A percentile compares a stretch with the other conserved stretches of the same genome.
Conservation (phyloP, 2,797 vertebrate species). For the Sphenodon punctatus region DNA sequence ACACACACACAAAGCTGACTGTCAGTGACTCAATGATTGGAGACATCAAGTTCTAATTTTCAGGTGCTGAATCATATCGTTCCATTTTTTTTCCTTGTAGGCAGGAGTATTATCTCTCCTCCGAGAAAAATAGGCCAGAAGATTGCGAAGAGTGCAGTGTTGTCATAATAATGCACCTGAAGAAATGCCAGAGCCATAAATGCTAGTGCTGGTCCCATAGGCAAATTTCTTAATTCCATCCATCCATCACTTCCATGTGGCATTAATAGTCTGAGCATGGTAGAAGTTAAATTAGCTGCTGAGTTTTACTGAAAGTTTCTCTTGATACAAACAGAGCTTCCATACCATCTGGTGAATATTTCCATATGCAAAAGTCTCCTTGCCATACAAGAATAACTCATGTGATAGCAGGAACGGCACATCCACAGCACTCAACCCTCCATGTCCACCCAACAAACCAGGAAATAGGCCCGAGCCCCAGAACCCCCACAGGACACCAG, state of each 20-base stretch:
- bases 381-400: constrained; percentile 2
- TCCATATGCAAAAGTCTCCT: neutral
- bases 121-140: neutral
- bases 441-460: no score
- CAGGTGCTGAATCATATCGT: neutral
- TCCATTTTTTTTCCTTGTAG: neutral
- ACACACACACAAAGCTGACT: neutral
- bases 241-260: neutral
- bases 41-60: neutral
- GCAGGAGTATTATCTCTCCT: neutral
- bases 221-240: neutral
- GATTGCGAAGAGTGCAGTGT: neutral
- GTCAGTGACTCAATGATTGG: neutral
- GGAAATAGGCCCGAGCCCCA: no score
- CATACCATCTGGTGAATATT: constrained; percentile 23
- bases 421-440: no score
- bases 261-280: neutral
- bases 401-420: no score
- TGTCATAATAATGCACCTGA: neutral
- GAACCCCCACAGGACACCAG: no score
- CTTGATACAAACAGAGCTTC: constrained; percentile 6
- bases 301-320: neutral
- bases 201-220: neutral
- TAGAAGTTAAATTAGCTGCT: neutral
- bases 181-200: neutral